Evolutionary conservation across 2,113 vertebrate genomes (phyloP).

Genomic region (Xiphorhynchus elegans): DNA sequence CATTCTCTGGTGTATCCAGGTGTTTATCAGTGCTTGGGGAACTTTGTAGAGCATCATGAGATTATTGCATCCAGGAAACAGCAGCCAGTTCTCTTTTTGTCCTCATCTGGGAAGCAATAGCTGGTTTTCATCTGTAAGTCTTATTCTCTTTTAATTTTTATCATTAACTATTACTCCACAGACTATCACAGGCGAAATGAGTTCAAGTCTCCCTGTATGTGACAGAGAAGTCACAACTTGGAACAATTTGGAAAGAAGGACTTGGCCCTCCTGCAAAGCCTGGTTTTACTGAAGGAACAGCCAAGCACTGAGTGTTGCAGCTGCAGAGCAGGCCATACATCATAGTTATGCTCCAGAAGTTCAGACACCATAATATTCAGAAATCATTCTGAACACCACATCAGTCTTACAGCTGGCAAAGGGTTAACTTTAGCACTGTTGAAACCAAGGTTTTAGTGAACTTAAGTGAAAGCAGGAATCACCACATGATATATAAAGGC

Average conservation of each 20-base stretch:
- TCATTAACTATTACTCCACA: too few species aligned
- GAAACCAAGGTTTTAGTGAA: background rate
- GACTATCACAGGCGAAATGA: background rate
- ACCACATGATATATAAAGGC: background rate
- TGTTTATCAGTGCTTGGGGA: too few species aligned
- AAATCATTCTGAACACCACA: background rate
- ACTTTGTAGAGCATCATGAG: too few species aligned
- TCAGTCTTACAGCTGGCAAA: background rate
- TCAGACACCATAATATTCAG: background rate
- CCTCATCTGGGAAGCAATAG: too few species aligned
- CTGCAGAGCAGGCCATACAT: background rate
- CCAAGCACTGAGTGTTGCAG: rapidly evolving
- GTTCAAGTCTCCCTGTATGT: background rate
- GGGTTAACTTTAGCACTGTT: background rate
- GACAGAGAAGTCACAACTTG: background rate
- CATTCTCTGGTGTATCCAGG: too few species aligned
- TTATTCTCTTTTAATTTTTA: too few species aligned
- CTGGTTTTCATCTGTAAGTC: too few species aligned
- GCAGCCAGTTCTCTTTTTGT: too few species aligned
- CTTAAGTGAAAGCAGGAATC: background rate
- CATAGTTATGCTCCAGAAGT: background rate
- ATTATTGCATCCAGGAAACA: too few species aligned
- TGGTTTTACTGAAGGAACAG: background rate
- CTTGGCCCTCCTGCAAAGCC: background rate
- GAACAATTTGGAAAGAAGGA: background rate